Evolutionary conservation across 1,140 invertebrate species (phyloP), one percentile per base, ranked within the genome.

Genomic region (Caenorhabditis latens): DNA sequence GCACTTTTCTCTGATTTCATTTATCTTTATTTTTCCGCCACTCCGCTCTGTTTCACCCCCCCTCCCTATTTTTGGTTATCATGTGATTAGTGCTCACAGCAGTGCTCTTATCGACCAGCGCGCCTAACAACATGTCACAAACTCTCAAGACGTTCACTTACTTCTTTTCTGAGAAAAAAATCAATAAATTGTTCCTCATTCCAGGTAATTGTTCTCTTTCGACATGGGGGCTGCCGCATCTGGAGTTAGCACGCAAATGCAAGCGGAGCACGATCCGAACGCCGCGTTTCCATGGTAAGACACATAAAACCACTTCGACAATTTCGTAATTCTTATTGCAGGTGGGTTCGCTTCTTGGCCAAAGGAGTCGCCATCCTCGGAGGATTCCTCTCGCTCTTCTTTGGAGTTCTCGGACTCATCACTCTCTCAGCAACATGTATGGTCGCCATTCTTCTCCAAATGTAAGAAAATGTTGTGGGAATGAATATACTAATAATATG

Each of bases 371-470:
- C 96, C 83, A 96, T 96, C 89, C 94, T 96, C 93, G 96, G 96
- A 90, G 95, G 96, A 92, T 94, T 95, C 91, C 96, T 97, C 93
- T 96, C 96, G 63, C 96, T 98, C 91, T 95, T 96, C 87, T 94
- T 97, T 84, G 97, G 96, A 84, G 93, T 96, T 48, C 95, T 95
- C 93, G 96, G 95, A 93, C 95, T 95, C 91, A 91, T 95, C 4
- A 94, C 95, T 50, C 95, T 98, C 88, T 92, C 96, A 21, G 90
- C 95, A 0, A 94, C 91, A 71, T 96, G 96, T 93, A 93, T 97
- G 21, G 93, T 97, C 53, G 95, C 95, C 67, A 96, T 96, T 83
- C 95, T 98, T 86, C 95, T 96, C 94, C 96, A 97, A 94, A 96
- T 98, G 95, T 95, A 94, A 94, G 94, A 93, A 24, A 79, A 21